These are phyloP conservation scores for Plusia festucae DNA, from an alignment of 2,888 invertebrate species.

Conservation along the genomic window DNA sequence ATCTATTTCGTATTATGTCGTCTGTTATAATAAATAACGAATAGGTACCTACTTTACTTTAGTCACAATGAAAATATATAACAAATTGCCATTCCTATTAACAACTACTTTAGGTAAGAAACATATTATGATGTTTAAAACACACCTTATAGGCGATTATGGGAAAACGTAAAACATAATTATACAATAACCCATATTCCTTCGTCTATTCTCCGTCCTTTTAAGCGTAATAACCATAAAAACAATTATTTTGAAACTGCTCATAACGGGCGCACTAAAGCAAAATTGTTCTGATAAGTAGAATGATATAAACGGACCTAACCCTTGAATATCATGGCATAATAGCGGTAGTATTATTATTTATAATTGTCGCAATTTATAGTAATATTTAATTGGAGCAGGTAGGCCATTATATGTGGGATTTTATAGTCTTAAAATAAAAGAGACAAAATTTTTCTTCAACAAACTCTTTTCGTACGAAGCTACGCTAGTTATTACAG, in stretches of 20 bases:
- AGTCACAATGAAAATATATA: too few species aligned
- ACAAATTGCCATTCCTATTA: background rate
- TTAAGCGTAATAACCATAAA: slow-evolving; percentile 45
- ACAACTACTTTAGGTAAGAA: slow-evolving; percentile 20
- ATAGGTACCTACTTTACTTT: too few species aligned
- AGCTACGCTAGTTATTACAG: background rate
- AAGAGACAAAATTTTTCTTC: background rate
- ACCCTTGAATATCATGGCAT: slow-evolving; percentile 26
- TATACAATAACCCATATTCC: slow-evolving; percentile 31
- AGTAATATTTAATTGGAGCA: slow-evolving; percentile 21
- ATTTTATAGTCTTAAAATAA: background rate
- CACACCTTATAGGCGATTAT: slow-evolving; percentile 29
- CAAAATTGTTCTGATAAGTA: slow-evolving; percentile 48
- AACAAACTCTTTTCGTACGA: background rate
- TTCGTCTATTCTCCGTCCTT: slow-evolving; percentile 36
- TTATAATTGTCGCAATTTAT: slow-evolving; percentile 22
- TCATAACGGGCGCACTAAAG: slow-evolving; percentile 46
- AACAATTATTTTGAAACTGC: slow-evolving; percentile 50
- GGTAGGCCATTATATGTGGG: background rate
- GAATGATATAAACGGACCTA: slow-evolving; percentile 34
- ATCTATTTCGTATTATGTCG: too few species aligned
- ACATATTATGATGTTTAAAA: slow-evolving; percentile 23
- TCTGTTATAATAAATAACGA: too few species aligned
- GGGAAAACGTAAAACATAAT: slow-evolving; percentile 41
- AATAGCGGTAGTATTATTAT: slow-evolving; percentile 34